Evolutionary conservation across 2,888 invertebrate species (phyloP), one percentile per base, ranked within the genome.

Genomic region (Boloria euphrosyne): DNA sequence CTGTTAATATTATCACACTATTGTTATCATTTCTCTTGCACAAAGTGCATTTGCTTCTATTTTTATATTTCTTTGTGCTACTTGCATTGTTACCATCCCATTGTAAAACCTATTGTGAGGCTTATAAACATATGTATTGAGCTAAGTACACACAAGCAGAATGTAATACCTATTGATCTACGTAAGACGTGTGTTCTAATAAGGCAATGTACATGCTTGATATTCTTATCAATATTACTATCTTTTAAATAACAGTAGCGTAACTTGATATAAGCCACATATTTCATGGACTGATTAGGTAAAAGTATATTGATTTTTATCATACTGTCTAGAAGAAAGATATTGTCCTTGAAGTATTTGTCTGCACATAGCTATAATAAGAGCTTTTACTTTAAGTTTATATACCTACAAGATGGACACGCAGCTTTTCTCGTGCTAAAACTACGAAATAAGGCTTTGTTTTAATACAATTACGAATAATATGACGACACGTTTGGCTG

Each of bases 11-110:
- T 63, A 59, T 59, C 59, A n/a, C 49, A n/a, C 27, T 10, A 49
- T 18, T 27, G 44, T 55, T 43, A 43, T 18, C 22, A 38, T 49
- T 63, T 63, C 44, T 31, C 59, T 51, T 64, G 50, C 54, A 63
- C 31, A 60, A n/a, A 50, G 46, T 38, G 55, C 50, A 59, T 46
- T 17, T 52, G 46, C 31, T 51, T 50, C 64, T 31, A 67, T 60
- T 31, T 64, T 60, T 55, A 55, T 60, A 46, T 64, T 55, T 63
- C 54, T 60, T 60, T 60, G 60, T 67, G 38, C 60, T 54, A 46
- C 22, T n/a, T 46, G 18, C 22, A 57, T 22, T 57, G 57, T 57
- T 44, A 18, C 46, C 22, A 22, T 10, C 18, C 55, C 7, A 18
- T 55, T n/a, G n/a, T n/a, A n/a, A n/a, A n/a, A 55, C 22, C 6